These are phyloP conservation scores for Myopa tessellatipennis DNA, from an alignment of 2,888 invertebrate species.

Conservation along the genomic window DNA sequence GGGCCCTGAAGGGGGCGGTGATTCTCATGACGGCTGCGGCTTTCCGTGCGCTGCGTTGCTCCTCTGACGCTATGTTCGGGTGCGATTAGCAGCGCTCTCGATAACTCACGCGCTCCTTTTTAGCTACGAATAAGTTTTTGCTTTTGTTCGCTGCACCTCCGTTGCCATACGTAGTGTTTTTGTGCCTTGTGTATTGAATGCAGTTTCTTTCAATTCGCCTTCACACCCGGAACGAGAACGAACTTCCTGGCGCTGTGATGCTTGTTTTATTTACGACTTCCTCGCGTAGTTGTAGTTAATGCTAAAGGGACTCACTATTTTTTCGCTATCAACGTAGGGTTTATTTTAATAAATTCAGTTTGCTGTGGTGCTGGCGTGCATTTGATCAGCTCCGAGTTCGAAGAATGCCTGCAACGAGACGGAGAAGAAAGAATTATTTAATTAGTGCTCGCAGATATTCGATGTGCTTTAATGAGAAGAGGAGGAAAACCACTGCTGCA, in stretches of 20 bases:
- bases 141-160: slow-evolving; percentile 17
- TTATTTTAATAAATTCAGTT: background rate
- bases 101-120: background rate
- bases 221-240: background rate
- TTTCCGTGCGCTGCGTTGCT: slow-evolving; percentile 31
- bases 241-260: no score
- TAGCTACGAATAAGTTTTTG: slow-evolving; percentile 21
- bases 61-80: background rate
- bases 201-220: background rate
- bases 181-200: background rate
- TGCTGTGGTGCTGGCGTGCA: background rate
- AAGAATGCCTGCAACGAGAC: background rate
- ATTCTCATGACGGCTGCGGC: slow-evolving; percentile 64
- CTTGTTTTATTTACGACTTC: no score
- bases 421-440: background rate
- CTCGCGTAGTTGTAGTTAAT: no score
- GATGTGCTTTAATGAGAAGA: no score
- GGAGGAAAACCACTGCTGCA: no score
- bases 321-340: no score
- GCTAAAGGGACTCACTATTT: no score
- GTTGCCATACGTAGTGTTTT: slow-evolving; percentile 33
- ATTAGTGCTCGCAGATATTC: no score
- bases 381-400: background rate
- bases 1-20: slow-evolving; percentile 63
- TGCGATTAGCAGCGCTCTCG: background rate